Conservation (phyloP, 2,113 vertebrate genomes). For the Myotis brandtii region DNA sequence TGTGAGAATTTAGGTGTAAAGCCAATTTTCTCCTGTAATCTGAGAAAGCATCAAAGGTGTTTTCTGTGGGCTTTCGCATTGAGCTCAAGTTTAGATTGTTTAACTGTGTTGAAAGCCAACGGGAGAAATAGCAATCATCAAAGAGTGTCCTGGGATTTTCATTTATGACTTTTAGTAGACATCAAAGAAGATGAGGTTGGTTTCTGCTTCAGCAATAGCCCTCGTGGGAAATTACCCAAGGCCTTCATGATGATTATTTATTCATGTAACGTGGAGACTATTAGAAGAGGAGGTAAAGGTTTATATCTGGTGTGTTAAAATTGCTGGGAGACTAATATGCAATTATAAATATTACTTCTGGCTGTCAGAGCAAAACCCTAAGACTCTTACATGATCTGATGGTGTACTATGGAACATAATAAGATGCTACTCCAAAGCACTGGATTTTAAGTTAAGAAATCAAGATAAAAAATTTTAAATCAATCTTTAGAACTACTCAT, state of each 20-base stretch:
- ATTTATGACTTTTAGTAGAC: conserved; percentile 56
- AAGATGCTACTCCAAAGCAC: conserved; percentile 50
- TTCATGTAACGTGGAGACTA: conserved; percentile 77
- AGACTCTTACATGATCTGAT: neutral
- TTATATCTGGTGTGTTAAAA: conserved; percentile 74
- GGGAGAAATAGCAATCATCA: conserved; percentile 46
- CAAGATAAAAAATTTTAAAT: conserved; percentile 37
- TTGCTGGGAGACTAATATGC: conserved; percentile 62
- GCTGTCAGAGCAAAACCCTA: conserved; percentile 50
- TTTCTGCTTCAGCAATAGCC: conserved; percentile 69
- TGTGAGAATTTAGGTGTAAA: neutral
- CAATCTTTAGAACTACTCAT: conserved; percentile 17
- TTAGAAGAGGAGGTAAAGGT: conserved; percentile 69
- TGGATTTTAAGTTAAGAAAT: conserved; percentile 60
- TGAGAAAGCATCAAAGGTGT: neutral
- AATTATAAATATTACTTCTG: conserved; percentile 18
- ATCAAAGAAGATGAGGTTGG: conserved; percentile 33
- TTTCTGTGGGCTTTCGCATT: neutral
- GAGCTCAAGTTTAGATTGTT: conserved; percentile 26
- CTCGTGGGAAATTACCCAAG: conserved; percentile 73
- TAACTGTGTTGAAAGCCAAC: conserved; percentile 33
- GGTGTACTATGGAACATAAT: neutral
- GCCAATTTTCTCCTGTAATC: neutral
- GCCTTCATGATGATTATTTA: conserved; percentile 81
- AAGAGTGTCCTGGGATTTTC: conserved; percentile 64